phyloP scores from a whole-genome alignment of 2,113 vertebrate species.

The Brachypodius melanocephalos region DNA sequence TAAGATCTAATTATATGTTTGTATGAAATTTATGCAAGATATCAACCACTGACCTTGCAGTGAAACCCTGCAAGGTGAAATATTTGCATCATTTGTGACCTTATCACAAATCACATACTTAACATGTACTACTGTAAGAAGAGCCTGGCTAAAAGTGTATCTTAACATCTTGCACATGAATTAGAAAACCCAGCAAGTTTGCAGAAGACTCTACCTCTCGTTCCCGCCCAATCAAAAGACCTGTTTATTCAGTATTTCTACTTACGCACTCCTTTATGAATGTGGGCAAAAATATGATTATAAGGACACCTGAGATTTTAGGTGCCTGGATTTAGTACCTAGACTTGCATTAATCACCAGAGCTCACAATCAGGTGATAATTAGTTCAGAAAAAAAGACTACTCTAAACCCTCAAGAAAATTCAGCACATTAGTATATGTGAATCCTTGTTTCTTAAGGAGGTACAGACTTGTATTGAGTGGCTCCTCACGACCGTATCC shows the following conservation, averaged over 20 bases:
- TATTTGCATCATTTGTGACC: fast-evolving
- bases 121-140: neutral
- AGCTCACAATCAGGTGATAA: neutral
- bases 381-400: neutral
- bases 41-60: neutral
- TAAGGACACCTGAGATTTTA: neutral
- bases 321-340: neutral
- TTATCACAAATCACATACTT: neutral
- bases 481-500: neutral
- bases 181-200: neutral
- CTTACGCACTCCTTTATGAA: fast-evolving
- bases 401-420: neutral
- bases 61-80: neutral
- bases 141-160: neutral
- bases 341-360: neutral
- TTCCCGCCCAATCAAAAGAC: neutral
- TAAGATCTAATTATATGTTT: neutral
- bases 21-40: neutral
- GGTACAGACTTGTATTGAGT: neutral
- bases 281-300: neutral
- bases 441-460: neutral
- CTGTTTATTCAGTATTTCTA: neutral
- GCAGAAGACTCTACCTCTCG: neutral
- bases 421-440: neutral
- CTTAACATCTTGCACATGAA: neutral